A percentile compares a stretch with the other conserved stretches of the same genome.
phyloP scores from a whole-genome alignment of 2,888 invertebrate genomes.

The Epinotia demarniana region DNA sequence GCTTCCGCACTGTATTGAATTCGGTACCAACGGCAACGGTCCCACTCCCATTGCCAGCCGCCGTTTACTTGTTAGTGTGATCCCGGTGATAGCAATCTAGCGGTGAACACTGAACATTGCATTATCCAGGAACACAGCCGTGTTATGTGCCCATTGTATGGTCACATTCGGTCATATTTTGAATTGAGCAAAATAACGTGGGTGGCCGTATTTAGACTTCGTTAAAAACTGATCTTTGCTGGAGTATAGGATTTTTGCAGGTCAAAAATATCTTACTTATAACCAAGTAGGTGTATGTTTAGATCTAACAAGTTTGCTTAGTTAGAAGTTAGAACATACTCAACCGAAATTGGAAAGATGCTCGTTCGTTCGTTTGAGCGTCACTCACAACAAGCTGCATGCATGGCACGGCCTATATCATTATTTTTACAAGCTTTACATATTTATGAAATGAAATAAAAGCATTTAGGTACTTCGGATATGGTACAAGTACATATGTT shows the following conservation, averaged over 20 bases:
- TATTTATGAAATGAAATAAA: too few relatives aligned
- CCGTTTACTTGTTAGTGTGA: constrained; percentile 79
- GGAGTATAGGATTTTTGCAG: neutral
- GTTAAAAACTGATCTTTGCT: neutral
- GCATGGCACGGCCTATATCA: too few relatives aligned
- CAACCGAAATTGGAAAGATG: too few relatives aligned
- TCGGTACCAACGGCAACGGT: constrained; percentile 66
- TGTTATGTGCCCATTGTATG: constrained; percentile 50
- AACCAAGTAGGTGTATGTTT: too few relatives aligned
- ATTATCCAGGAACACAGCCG: constrained; percentile 56
- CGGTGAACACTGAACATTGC: constrained; percentile 57
- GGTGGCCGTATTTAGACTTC: constrained; percentile 26
- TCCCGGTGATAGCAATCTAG: constrained; percentile 77
- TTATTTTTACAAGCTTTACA: too few relatives aligned
- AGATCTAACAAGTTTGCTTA: too few relatives aligned
- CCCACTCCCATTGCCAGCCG: constrained; percentile 72
- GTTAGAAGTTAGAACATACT: too few relatives aligned
- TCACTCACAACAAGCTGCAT: too few relatives aligned
- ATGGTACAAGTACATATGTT: too few relatives aligned
- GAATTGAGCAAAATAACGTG: constrained; percentile 45
- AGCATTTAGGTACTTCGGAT: too few relatives aligned
- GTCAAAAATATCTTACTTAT: too few relatives aligned
- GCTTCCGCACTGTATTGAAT: constrained; percentile 81
- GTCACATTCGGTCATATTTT: constrained; percentile 42
- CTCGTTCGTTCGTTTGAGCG: too few relatives aligned